Evolutionary conservation across 2,888 invertebrate genomes (phyloP), one percentile per base, ranked within the genome.

Genomic region (Rhamphomyia laevipes): DNA sequence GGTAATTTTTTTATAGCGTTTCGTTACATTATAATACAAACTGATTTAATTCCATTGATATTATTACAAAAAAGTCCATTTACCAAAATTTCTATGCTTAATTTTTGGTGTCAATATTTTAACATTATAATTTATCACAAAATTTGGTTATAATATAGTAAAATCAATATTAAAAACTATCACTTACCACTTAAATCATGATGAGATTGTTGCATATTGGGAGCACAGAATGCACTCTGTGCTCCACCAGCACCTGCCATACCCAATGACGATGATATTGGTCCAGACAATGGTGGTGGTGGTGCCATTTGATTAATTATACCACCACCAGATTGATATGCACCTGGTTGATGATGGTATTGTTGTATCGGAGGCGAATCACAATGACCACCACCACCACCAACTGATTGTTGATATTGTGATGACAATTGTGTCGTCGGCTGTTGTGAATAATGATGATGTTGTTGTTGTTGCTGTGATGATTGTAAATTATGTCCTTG

Each of bases 141-240:
- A n/a, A n/a, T n/a, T n/a, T n/a, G n/a, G n/a, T n/a, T n/a, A n/a
- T n/a, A n/a, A n/a, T n/a, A n/a, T n/a, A n/a, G n/a, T n/a, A n/a
- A n/a, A n/a, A n/a, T n/a, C n/a, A n/a, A n/a, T n/a, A n/a, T n/a
- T n/a, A n/a, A n/a, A n/a, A n/a, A n/a, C n/a, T n/a, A 15, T 42
- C 10, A 57, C 60, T 58, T 52, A 60, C 60, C 59, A 51, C 55
- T 56, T 47, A 56, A 53, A 47, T 60, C 58, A 51, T 56, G 57
- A 56, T 60, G 60, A 27, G 56, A 53, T 16, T 57, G 59, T 54
- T 64, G 62, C 15, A 61, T 58, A 55, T 64, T 68, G 35, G 70
- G 68, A 15, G 70, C 65, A 61, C 69, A 70, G 50, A 70, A 70
- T 33, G 70, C 70, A 54, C 70, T 69, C 12, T 42, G 42, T 10